phyloP scores from a whole-genome alignment of 2,797 vertebrate genomes.

The Leucoraja ocellata region DNA sequence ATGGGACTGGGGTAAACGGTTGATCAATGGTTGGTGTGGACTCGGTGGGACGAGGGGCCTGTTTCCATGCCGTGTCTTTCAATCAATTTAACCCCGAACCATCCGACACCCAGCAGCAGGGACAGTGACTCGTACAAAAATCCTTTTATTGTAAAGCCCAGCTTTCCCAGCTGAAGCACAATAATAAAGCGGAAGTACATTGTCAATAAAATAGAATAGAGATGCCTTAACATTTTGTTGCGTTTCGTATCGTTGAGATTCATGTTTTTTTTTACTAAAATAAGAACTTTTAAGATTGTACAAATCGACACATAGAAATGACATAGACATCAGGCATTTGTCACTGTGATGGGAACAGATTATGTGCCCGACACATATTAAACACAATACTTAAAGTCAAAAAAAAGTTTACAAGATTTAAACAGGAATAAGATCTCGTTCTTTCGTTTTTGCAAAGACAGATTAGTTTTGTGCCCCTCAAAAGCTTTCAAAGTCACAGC shows the following conservation, averaged over 20 bases:
- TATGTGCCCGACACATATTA: slow-evolving; percentile 6
- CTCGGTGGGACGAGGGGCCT: too few relatives aligned
- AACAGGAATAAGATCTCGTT: slow-evolving; percentile 32
- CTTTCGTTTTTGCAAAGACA: slow-evolving; percentile 21
- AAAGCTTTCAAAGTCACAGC: not conserved
- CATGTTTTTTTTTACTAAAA: slow-evolving; percentile 29
- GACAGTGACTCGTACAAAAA: slow-evolving; percentile 14
- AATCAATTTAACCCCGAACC: not conserved
- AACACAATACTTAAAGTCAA: slow-evolving; percentile 27
- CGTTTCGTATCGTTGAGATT: not conserved
- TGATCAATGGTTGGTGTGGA: too few relatives aligned
- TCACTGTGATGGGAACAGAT: slow-evolving; percentile 23
- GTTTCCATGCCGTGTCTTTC: too few relatives aligned
- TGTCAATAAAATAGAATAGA: slow-evolving; percentile 34
- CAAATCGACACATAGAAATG: slow-evolving; percentile 26
- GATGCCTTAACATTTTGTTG: slow-evolving; percentile 7
- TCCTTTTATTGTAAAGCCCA: slow-evolving; percentile 31
- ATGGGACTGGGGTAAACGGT: too few relatives aligned
- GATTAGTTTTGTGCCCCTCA: not conserved
- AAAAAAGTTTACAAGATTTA: slow-evolving; percentile 32
- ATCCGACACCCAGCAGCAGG: not conserved
- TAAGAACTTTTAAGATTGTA: slow-evolving; percentile 34
- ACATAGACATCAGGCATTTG: slow-evolving; percentile 21
- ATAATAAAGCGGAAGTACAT: slow-evolving; percentile 24
- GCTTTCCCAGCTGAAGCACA: slow-evolving; percentile 16